phyloP scores from a whole-genome alignment of 2,113 vertebrate genomes.

The Xenopus borealis region DNA sequence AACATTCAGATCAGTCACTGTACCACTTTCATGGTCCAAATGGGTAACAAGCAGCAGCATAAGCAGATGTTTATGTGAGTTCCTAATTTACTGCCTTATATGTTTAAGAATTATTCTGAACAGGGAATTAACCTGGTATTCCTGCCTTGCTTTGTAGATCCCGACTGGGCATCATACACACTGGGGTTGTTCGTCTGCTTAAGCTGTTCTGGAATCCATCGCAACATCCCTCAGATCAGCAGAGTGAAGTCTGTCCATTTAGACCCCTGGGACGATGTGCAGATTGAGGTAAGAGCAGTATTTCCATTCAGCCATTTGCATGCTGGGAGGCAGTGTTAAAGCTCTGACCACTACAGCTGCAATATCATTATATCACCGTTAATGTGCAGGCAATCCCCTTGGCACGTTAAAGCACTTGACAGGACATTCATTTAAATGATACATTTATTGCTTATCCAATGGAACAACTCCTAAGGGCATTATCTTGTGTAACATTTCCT shows the following conservation, averaged over 20 bases:
- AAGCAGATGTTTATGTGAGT: not conserved
- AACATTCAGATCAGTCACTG: too few relatives aligned
- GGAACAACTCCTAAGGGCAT: too few relatives aligned
- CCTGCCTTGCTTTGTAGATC: constrained; percentile 68
- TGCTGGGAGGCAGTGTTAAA: too few relatives aligned
- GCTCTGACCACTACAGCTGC: too few relatives aligned
- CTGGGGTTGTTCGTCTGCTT: constrained; percentile 91
- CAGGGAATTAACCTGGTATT: not conserved
- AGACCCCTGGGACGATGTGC: constrained; percentile 85
- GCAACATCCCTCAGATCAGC: constrained; percentile 86
- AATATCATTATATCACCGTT: too few relatives aligned
- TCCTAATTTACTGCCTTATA: not conserved
- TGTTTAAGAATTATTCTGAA: not conserved
- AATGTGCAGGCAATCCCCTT: too few relatives aligned
- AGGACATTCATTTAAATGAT: too few relatives aligned
- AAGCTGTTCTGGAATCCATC: constrained; percentile 89
- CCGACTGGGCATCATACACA: constrained; percentile 91
- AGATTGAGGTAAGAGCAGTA: constrained; percentile 75
- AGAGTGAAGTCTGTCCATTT: constrained; percentile 84
- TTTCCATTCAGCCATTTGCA: too few relatives aligned
- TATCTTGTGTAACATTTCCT: too few relatives aligned
- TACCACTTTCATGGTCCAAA: too few relatives aligned
- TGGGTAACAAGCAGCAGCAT: not conserved
- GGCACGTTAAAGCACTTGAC: too few relatives aligned
- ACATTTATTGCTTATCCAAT: too few relatives aligned